Evolutionary conservation across 1,140 invertebrate species (phyloP).

Genomic region (Eurosta solidaginis): DNA sequence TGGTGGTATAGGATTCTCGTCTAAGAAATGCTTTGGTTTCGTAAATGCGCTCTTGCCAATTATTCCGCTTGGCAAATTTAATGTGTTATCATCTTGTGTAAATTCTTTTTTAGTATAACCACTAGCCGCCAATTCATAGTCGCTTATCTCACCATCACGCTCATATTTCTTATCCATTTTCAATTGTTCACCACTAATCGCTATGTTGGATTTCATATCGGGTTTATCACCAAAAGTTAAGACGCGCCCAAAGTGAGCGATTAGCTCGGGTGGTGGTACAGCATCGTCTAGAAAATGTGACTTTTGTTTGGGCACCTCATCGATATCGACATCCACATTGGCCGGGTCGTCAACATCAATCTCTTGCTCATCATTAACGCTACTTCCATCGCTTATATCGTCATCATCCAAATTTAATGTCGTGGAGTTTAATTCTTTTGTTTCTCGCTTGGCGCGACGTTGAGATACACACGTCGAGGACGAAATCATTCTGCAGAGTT

Average conservation of each 20-base stretch:
- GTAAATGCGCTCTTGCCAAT: constrained; percentile 25
- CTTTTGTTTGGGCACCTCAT: constrained; percentile 58
- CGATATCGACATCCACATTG: constrained; percentile 40
- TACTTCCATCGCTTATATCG: not conserved
- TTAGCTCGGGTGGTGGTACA: constrained; percentile 62
- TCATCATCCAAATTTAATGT: constrained; percentile 33
- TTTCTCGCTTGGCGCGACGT: not conserved
- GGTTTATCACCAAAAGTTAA: constrained; percentile 29
- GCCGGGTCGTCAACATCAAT: constrained; percentile 28
- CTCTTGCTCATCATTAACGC: constrained; percentile 16
- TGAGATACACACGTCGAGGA: not conserved
- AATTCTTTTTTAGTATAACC: constrained; percentile 58
- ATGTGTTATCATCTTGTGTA: constrained; percentile 56
- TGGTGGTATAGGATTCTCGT: constrained; percentile 58
- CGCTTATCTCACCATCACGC: constrained; percentile 56
- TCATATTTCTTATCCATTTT: constrained; percentile 59
- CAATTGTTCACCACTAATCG: constrained; percentile 46
- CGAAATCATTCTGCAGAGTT: not conserved
- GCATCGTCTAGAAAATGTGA: constrained; percentile 68
- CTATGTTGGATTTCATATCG: not conserved
- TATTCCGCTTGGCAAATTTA: constrained; percentile 42
- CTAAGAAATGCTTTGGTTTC: constrained; percentile 54
- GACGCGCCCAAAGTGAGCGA: constrained; percentile 46
- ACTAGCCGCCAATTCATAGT: constrained; percentile 57
- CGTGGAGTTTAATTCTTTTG: not conserved